phyloP scores from a whole-genome alignment of 2,797 vertebrate species.

The Danio aesculapii region DNA sequence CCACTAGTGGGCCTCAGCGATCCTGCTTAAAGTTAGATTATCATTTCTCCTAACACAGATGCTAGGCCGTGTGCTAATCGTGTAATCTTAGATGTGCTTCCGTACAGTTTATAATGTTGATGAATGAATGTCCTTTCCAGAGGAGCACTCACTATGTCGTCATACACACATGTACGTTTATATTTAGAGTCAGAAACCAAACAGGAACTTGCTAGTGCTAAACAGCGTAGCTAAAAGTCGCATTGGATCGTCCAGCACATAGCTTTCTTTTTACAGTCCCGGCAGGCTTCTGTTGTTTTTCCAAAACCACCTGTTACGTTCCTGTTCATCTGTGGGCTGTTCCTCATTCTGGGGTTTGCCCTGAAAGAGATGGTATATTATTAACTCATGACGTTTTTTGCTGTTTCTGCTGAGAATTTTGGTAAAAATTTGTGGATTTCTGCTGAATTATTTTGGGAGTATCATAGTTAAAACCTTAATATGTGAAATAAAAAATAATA shows the following conservation, averaged over 20 bases:
- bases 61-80: neutral
- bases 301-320: conserved; percentile 11
- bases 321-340: neutral
- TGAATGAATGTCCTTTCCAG: neutral
- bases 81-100: neutral
- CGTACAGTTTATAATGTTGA: neutral
- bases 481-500: too few relatives aligned
- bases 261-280: neutral
- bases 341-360: neutral
- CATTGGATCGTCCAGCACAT: neutral
- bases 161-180: neutral
- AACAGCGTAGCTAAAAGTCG: conserved; percentile 12
- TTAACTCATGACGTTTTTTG: too few relatives aligned
- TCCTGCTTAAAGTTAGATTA: too few relatives aligned
- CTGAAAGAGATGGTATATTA: neutral
- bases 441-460: too few relatives aligned
- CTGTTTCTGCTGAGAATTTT: too few relatives aligned
- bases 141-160: conserved; percentile 1
- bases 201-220: neutral
- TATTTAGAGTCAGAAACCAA: conserved; percentile 20
- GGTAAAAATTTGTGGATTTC: too few relatives aligned
- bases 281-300: neutral
- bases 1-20: too few relatives aligned
- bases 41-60: too few relatives aligned
- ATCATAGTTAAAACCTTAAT: too few relatives aligned